Evolutionary conservation across 1,140 invertebrate genomes (phyloP).

Genomic region (Eueides isabella): DNA sequence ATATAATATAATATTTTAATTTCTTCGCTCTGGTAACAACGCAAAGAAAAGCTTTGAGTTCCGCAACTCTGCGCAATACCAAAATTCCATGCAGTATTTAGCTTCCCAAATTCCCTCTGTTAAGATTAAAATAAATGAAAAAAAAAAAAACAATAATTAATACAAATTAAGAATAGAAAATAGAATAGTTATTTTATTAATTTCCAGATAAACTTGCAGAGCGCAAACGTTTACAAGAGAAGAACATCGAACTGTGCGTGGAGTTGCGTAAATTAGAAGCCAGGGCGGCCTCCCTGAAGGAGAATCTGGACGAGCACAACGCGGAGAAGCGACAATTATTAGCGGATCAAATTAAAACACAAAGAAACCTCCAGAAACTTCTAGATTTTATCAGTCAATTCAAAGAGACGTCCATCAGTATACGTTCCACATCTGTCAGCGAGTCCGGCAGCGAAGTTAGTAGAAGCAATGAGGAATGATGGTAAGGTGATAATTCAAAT

Average conservation of each 20-base stretch:
- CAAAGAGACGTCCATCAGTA: conserved; percentile 74
- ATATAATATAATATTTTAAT: too few relatives aligned
- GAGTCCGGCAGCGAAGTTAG: conserved; percentile 70
- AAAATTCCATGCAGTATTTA: too few relatives aligned
- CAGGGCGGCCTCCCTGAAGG: conserved; percentile 70
- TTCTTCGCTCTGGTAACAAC: too few relatives aligned
- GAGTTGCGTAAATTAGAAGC: conserved; percentile 76
- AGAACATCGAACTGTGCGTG: conserved; percentile 72
- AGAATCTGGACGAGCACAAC: conserved; percentile 77
- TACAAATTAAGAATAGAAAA: too few relatives aligned
- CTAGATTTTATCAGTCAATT: conserved; percentile 80
- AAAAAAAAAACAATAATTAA: neutral
- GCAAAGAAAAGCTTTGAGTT: too few relatives aligned
- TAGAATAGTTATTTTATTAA: conserved; percentile 5
- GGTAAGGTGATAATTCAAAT: conserved; percentile 3
- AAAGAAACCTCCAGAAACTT: conserved; percentile 76
- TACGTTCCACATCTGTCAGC: conserved; percentile 65
- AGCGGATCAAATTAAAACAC: conserved; percentile 77
- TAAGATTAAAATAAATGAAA: too few relatives aligned
- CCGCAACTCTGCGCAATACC: too few relatives aligned
- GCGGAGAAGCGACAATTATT: conserved; percentile 74
- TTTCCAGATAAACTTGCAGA: conserved; percentile 75
- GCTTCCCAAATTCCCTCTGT: too few relatives aligned
- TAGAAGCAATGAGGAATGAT: conserved; percentile 73
- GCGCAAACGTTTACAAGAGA: conserved; percentile 73